Conservation (phyloP, 2,888 invertebrate genomes). For the Leptopilina syphax region DNA sequence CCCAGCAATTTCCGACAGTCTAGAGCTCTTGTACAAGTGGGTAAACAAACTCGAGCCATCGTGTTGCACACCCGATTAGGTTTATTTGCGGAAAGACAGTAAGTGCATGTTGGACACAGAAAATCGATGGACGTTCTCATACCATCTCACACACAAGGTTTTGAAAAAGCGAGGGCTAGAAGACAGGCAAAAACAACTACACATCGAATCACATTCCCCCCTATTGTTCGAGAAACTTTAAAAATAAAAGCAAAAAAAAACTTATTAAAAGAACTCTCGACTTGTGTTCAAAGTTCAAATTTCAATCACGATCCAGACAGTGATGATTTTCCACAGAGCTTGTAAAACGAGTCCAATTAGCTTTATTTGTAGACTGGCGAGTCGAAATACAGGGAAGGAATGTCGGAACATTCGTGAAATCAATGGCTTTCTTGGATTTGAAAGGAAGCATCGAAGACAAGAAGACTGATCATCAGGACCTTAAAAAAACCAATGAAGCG, state of each 20-base stretch:
- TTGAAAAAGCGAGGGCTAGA: slow-evolving; percentile 34
- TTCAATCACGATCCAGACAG: not conserved
- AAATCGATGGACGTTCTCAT: slow-evolving; percentile 64
- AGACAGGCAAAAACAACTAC: too few species aligned
- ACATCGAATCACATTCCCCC: too few species aligned
- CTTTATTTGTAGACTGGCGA: slow-evolving; percentile 15
- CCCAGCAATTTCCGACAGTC: slow-evolving; percentile 32
- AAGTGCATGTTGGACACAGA: slow-evolving; percentile 65
- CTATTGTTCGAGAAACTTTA: too few species aligned
- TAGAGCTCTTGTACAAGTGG: slow-evolving; percentile 33
- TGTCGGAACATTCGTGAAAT: slow-evolving; percentile 56
- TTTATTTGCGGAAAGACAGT: slow-evolving; percentile 68
- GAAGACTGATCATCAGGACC: slow-evolving; percentile 55
- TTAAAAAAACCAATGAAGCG: slow-evolving; percentile 53
- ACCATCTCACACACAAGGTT: slow-evolving; percentile 45
- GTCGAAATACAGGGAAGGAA: slow-evolving; percentile 25
- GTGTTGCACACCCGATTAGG: slow-evolving; percentile 69
- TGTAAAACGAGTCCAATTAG: slow-evolving; percentile 26
- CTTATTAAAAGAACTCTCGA: not conserved
- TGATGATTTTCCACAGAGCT: slow-evolving; percentile 3
- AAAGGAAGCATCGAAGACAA: slow-evolving; percentile 19
- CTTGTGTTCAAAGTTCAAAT: not conserved
- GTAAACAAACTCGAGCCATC: slow-evolving; percentile 32
- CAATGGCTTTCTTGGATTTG: slow-evolving; percentile 51
- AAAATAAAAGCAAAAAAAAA: not conserved